Conservation (phyloP, 2,888 invertebrate species). For the Scelioninae gen. 1 region DNA sequence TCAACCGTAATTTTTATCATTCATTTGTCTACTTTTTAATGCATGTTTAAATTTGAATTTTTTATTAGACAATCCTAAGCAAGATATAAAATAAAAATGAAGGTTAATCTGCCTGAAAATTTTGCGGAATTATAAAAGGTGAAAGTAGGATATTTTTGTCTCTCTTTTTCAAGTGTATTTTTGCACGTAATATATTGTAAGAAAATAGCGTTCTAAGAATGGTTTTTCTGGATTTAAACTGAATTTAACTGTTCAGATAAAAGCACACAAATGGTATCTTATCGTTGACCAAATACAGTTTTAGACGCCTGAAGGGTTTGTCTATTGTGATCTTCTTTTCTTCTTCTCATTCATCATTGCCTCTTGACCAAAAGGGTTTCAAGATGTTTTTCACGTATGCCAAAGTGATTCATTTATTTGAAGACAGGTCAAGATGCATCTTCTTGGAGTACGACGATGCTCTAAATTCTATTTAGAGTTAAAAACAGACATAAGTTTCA, state of each 20-base stretch:
- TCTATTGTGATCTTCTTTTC: slow-evolving; percentile 40
- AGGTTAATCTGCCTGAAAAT: not conserved
- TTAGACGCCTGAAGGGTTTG: slow-evolving; percentile 24
- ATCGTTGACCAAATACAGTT: slow-evolving; percentile 40
- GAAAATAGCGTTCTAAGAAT: slow-evolving; percentile 7
- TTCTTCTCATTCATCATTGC: slow-evolving; percentile 40
- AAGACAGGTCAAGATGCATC: slow-evolving; percentile 42
- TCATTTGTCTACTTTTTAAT: not conserved
- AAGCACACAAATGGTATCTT: slow-evolving; percentile 34
- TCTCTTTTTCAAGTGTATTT: not conserved
- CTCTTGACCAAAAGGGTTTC: slow-evolving; percentile 38
- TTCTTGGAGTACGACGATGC: slow-evolving; percentile 15
- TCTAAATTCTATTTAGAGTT: slow-evolving; percentile 11
- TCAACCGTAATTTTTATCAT: not conserved
- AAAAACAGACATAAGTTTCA: not conserved
- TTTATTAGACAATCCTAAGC: no score
- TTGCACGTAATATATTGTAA: slow-evolving; percentile 9
- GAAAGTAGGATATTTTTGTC: not conserved
- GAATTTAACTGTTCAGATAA: slow-evolving; percentile 24
- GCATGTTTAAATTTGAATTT: no score
- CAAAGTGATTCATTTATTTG: slow-evolving; percentile 52
- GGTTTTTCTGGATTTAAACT: slow-evolving; percentile 26
- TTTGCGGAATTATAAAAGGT: not conserved
- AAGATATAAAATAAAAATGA: no score
- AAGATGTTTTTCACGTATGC: slow-evolving; percentile 33